A percentile compares a stretch with the other conserved stretches of the same genome.
phyloP scores from a whole-genome alignment of 2,797 vertebrate genomes.

The Macroramphosus scolopax region DNA sequence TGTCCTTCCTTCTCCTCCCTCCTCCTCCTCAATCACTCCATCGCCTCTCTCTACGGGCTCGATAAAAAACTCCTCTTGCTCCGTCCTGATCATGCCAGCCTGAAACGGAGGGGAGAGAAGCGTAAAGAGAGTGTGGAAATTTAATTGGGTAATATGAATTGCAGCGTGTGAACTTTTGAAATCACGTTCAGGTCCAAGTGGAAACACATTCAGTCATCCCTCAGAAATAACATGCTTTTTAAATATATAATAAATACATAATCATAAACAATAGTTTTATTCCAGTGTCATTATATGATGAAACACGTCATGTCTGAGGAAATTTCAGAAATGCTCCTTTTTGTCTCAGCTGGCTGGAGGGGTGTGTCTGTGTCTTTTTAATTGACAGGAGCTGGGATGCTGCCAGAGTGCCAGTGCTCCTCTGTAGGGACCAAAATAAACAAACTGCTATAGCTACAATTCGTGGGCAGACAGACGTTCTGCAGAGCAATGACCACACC shows the following conservation, averaged over 20 bases:
- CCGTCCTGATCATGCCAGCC: constrained; percentile 96
- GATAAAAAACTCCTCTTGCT: constrained; percentile 96
- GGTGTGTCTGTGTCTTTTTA: neutral
- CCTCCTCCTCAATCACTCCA: constrained; percentile 72
- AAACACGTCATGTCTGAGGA: too few relatives aligned
- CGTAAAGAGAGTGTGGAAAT: constrained; percentile 18
- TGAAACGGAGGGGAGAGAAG: constrained; percentile 52
- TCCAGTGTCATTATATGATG: too few relatives aligned
- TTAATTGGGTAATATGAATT: constrained; percentile 23
- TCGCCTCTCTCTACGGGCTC: constrained; percentile 89
- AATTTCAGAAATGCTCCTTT: neutral
- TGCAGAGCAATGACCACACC: neutral
- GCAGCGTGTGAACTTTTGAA: too few relatives aligned
- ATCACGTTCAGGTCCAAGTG: too few relatives aligned
- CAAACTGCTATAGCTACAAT: neutral
- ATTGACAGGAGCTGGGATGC: neutral
- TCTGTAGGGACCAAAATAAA: neutral
- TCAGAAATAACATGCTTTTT: too few relatives aligned
- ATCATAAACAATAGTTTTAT: too few relatives aligned
- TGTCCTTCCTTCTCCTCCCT: constrained; percentile 81
- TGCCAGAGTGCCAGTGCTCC: neutral
- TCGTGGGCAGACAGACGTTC: neutral
- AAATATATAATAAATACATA: too few relatives aligned
- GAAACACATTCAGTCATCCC: too few relatives aligned
- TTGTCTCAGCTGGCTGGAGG: neutral